A percentile compares a stretch with the other conserved stretches of the same genome.
phyloP scores from a whole-genome alignment of 2,888 invertebrate genomes.

The Sycophila texana region DNA sequence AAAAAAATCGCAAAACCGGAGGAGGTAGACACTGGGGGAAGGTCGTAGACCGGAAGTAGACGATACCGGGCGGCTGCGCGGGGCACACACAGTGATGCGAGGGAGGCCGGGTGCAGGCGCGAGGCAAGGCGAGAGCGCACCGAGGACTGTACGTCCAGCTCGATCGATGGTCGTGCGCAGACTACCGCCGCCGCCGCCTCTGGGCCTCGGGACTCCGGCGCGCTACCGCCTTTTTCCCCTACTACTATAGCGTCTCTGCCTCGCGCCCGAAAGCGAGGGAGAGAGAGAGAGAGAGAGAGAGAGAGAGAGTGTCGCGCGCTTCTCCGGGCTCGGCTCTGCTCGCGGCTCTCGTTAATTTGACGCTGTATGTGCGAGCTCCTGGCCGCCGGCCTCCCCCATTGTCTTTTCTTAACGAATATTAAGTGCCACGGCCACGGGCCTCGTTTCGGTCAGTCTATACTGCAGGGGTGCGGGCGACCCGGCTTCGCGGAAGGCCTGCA shows the following conservation, averaged over 20 bases:
- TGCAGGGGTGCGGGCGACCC: background rate
- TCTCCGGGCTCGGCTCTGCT: background rate
- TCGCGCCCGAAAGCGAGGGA: slow-evolving; percentile 20
- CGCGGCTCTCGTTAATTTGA: slow-evolving; percentile 30
- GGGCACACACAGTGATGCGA: background rate
- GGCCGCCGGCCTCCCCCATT: slow-evolving; percentile 12
- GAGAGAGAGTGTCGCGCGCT: background rate
- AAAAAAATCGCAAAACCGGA: too few species aligned
- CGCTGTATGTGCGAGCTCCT: background rate
- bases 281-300: background rate
- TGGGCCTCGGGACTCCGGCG: slow-evolving; percentile 55
- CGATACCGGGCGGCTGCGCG: background rate
- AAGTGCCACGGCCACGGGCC: slow-evolving; percentile 21
- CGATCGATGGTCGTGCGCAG: slow-evolving; percentile 72
- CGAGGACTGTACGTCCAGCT: slow-evolving; percentile 60
- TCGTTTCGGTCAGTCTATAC: too few species aligned
- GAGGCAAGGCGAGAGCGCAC: background rate
- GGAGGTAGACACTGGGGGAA: background rate
- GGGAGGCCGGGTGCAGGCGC: background rate
- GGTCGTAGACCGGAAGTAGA: slow-evolving; percentile 38
- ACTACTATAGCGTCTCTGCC: slow-evolving; percentile 43
- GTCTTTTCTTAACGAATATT: slow-evolving; percentile 50
- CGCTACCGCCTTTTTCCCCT: slow-evolving; percentile 54
- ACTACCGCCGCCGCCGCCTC: slow-evolving; percentile 63
- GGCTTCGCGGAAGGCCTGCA: slow-evolving; percentile 35